A percentile compares a stretch with the other conserved stretches of the same genome.
Conservation (phyloP, 2,888 invertebrate species). For the Thera obeliscata region DNA sequence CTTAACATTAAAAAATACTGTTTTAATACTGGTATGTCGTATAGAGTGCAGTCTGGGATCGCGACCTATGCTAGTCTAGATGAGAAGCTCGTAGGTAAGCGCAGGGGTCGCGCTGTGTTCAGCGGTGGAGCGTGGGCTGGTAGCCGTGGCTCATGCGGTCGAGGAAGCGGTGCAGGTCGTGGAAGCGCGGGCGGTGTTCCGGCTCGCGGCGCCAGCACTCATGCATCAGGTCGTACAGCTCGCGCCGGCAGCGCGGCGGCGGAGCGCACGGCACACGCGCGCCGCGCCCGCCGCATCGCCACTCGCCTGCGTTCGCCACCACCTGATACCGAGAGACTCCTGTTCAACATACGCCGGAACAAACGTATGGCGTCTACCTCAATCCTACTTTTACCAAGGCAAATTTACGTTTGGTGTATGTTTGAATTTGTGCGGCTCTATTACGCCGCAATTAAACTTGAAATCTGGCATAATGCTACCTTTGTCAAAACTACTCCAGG, state of each 20-base stretch:
- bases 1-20: slow-evolving; percentile 48
- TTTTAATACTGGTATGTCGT: slow-evolving; percentile 56
- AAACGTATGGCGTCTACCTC: background rate
- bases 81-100: slow-evolving; percentile 43
- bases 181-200: slow-evolving; percentile 92
- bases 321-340: slow-evolving; percentile 78
- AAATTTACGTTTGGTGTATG: too few species aligned
- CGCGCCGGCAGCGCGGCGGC: slow-evolving; percentile 91
- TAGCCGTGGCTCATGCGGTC: slow-evolving; percentile 90
- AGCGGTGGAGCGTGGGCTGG: slow-evolving; percentile 76
- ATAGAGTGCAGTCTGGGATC: slow-evolving; percentile 49
- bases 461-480: too few species aligned
- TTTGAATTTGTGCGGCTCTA: too few species aligned
- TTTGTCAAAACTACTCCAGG: too few species aligned
- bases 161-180: slow-evolving; percentile 94
- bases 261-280: slow-evolving; percentile 83
- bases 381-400: too few species aligned
- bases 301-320: slow-evolving; percentile 85
- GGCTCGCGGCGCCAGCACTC: slow-evolving; percentile 96
- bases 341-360: too few species aligned
- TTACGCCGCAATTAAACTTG: too few species aligned
- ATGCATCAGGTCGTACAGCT: slow-evolving; percentile 95
- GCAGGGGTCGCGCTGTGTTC: slow-evolving; percentile 27
- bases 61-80: slow-evolving; percentile 32
- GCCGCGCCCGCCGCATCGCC: slow-evolving; percentile 80